Evolutionary conservation across 2,888 invertebrate species (phyloP), one percentile per base, ranked within the genome.

Genomic region (Eumacrocentrus americanus): DNA sequence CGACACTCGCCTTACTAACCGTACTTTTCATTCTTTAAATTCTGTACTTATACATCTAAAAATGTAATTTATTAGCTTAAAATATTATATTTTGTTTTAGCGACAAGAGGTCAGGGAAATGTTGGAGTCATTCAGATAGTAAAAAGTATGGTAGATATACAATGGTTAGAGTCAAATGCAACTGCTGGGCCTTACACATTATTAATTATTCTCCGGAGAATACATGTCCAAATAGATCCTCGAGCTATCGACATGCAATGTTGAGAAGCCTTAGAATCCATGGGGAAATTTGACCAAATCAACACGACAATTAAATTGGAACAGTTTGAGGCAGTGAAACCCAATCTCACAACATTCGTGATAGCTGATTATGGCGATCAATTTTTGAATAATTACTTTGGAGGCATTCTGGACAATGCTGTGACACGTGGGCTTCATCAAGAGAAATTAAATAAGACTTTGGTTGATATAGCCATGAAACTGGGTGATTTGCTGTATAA

Each of bases 71-170:
- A 20, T 23, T 35, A 44, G 34, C 3, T 14, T 35, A 12, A 11
- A 38, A n/a, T 12, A n/a, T 50, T 50, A 3, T 20, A 16, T 37
- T 34, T 47, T 44, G 58, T 83, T 83, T 44, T 74, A 92, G 92
- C 93, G 29, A 82, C 85, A 65, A 84, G 87, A 58, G 87, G 86
- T 50, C n/a, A n/a, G n/a, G 96, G 96, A 29, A 91, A 91, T 62
- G 91, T 92, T 12, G 96, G 96, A 14, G 91, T 92, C 1, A 83
- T 96, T 6, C 92, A 95, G 72, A 83, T 91, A 70, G 83, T 95
- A 40, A 83, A 85, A 65, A 82, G 82, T 50, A 73, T 84, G 2
- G 78, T 76, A n/a, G 93, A 95, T 77, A 82, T 92, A 5, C 82
- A 88, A 40, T 93, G 92, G 88, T 78, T 96, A 40, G 80, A 91